A percentile compares a stretch with the other conserved stretches of the same genome.
Conservation (phyloP, 2,888 invertebrate species). For the Arge pagana region DNA sequence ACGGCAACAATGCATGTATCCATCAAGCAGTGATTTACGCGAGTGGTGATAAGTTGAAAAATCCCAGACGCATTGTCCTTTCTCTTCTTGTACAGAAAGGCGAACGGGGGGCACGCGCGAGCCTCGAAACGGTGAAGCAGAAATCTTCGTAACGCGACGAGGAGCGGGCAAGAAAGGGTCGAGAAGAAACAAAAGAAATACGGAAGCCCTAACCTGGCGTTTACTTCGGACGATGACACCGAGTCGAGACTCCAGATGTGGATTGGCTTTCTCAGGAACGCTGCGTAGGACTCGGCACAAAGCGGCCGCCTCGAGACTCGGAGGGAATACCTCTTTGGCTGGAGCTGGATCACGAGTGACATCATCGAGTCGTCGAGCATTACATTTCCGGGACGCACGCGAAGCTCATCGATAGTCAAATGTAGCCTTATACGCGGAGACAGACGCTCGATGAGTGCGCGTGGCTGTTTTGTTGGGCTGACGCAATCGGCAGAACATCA, state of each 20-base stretch:
- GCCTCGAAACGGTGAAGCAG: neutral
- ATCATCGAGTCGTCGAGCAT: too few species aligned
- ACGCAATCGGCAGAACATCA: too few species aligned
- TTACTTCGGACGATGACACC: neutral
- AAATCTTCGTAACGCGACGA: slow-evolving; percentile 15
- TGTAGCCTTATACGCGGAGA: too few species aligned
- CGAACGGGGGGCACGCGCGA: slow-evolving; percentile 18
- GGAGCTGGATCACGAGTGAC: too few species aligned
- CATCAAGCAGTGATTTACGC: slow-evolving; percentile 18
- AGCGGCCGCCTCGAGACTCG: too few species aligned
- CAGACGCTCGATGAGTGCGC: slow-evolving; percentile 5
- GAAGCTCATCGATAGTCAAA: too few species aligned
- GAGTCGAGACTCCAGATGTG: neutral
- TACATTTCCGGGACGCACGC: too few species aligned
- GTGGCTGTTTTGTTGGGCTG: neutral
- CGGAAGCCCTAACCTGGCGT: too few species aligned
- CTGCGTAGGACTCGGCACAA: too few species aligned
- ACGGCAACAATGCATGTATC: slow-evolving; percentile 6
- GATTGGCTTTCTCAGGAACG: too few species aligned
- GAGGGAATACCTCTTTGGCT: too few species aligned
- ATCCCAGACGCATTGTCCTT: slow-evolving; percentile 16
- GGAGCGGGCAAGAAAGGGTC: neutral
- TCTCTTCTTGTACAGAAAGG: slow-evolving; percentile 15
- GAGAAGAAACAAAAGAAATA: slow-evolving; percentile 3
- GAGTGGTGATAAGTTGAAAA: slow-evolving; percentile 1